Conservation (phyloP, 53 echinoderm and acorn worm genomes). For the Zoroaster sp. region DNA sequence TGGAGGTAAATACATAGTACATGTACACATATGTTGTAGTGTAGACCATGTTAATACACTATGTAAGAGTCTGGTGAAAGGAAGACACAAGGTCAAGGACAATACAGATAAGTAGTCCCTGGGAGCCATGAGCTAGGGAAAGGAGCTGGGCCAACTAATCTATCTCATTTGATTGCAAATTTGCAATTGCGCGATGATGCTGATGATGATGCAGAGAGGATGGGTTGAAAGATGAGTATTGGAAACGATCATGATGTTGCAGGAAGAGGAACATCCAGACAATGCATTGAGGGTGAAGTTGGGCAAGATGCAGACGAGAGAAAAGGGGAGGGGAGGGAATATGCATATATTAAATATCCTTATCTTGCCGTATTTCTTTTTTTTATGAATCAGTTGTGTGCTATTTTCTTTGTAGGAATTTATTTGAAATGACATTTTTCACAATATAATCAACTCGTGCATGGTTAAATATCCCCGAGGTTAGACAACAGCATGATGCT, state of each 20-base stretch:
- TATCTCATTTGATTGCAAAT: slow-evolving; percentile 10
- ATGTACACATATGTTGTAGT: too few species aligned
- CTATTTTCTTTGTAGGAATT: neutral
- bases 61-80: neutral
- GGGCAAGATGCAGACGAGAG: too few species aligned
- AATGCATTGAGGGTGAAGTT: neutral
- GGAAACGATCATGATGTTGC: neutral
- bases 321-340: neutral
- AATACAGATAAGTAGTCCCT: neutral
- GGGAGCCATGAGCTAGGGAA: neutral
- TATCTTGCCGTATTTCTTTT: neutral
- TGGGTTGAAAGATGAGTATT: neutral
- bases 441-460: too few species aligned
- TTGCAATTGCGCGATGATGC: neutral
- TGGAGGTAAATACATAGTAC: neutral
- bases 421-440: too few species aligned
- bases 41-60: too few species aligned
- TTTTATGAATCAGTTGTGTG: neutral
- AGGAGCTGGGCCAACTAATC: neutral
- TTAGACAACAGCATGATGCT: too few species aligned
- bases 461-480: too few species aligned
- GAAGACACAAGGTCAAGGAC: slow-evolving; percentile 34
- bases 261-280: neutral
- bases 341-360: neutral
- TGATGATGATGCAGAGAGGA: neutral